These are phyloP conservation scores for Hemichromis elongatus DNA, from an alignment of 2,113 vertebrate genomes.

Conservation along the genomic window DNA sequence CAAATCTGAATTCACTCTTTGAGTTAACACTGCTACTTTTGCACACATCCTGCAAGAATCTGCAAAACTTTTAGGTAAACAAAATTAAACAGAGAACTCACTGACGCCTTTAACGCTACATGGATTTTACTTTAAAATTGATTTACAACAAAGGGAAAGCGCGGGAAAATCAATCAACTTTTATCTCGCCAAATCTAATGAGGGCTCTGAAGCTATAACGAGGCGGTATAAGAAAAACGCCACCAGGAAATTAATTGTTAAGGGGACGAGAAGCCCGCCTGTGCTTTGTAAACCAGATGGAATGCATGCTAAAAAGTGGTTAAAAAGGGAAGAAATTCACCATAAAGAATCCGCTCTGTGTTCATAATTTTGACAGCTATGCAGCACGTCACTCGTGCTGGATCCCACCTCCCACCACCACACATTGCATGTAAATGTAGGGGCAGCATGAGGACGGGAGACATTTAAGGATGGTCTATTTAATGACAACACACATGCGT, in stretches of 20 bases:
- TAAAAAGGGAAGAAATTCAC: background rate
- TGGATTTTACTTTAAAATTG: background rate
- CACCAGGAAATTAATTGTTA: constrained; percentile 16
- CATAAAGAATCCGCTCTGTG: background rate
- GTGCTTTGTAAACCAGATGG: background rate
- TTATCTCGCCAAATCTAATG: background rate
- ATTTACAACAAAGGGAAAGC: background rate
- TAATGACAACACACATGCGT: background rate
- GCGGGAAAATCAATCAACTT: background rate
- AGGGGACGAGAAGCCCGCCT: constrained; percentile 2
- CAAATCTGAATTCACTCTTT: background rate
- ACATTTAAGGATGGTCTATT: background rate
- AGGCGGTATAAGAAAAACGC: background rate
- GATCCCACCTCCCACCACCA: too few species aligned
- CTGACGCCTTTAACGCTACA: background rate
- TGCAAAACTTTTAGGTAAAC: background rate
- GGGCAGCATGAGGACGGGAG: background rate
- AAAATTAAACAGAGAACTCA: background rate
- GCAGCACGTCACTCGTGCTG: background rate
- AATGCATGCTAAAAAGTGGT: background rate
- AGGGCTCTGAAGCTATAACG: constrained; percentile 12
- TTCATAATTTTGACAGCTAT: background rate
- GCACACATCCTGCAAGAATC: background rate
- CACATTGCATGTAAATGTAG: background rate
- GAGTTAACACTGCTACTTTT: background rate